A percentile compares a stretch with the other conserved stretches of the same genome.
Conservation (phyloP, 2,113 vertebrate species). For the Triplophysa siluroides region DNA sequence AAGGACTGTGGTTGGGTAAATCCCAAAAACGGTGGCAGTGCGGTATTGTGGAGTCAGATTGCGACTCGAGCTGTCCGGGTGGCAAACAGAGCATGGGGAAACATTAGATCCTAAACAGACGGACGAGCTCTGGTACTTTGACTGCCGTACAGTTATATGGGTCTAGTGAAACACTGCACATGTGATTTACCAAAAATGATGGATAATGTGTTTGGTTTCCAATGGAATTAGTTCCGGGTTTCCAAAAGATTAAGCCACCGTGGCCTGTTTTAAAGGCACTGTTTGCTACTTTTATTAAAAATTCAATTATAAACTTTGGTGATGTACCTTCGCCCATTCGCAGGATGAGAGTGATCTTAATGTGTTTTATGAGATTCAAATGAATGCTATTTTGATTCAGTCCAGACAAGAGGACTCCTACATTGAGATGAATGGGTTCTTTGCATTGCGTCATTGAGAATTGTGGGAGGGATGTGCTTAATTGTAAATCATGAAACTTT, state of each 20-base stretch:
- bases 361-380: no score
- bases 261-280: not conserved
- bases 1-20: not conserved
- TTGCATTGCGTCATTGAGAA: no score
- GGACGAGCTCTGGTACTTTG: not conserved
- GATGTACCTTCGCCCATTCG: no score
- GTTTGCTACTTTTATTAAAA: no score
- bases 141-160: not conserved
- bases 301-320: not conserved
- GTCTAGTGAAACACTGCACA: not conserved
- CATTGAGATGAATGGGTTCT: no score
- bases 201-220: not conserved
- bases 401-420: no score
- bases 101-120: not conserved
- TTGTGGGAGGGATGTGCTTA: no score
- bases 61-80: not conserved
- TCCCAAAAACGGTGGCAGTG: not conserved
- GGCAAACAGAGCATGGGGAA: not conserved
- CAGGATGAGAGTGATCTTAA: no score
- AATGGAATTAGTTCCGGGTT: not conserved
- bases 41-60: not conserved
- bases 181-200: constrained; percentile 35
- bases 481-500: no score
- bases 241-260: not conserved
- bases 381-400: no score